phyloP scores from a whole-genome alignment of 2,888 invertebrate species.

The Pachliopta kotzebuea region DNA sequence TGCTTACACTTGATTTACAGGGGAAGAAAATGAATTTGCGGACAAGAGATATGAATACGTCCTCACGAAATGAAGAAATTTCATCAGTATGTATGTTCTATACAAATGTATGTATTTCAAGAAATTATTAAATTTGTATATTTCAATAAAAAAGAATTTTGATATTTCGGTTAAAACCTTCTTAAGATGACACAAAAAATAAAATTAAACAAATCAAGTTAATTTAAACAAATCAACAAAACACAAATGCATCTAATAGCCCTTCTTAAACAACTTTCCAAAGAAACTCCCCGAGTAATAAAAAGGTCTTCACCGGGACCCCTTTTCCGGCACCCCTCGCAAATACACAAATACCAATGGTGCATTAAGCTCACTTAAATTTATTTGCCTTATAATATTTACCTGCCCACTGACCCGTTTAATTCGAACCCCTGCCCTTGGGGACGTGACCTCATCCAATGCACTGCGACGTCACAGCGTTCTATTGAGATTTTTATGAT shows the following conservation, averaged over 20 bases:
- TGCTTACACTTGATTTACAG: too few species aligned
- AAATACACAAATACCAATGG: conserved; percentile 68
- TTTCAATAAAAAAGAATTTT: too few species aligned
- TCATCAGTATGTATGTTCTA: too few species aligned
- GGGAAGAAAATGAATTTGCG: too few species aligned
- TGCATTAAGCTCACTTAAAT: conserved; percentile 73
- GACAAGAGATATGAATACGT: too few species aligned
- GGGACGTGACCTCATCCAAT: conserved; percentile 59
- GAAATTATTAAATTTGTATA: too few species aligned
- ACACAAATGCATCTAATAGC: not conserved
- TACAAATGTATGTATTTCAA: too few species aligned
- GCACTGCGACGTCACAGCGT: conserved; percentile 67
- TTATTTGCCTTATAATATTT: conserved; percentile 76
- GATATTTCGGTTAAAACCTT: too few species aligned
- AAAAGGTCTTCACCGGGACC: conserved; percentile 29
- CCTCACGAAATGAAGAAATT: too few species aligned
- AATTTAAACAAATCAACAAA: conserved; percentile 1
- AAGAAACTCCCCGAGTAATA: conserved; percentile 19
- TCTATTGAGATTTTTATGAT: conserved; percentile 36
- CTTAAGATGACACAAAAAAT: too few species aligned
- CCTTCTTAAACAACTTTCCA: conserved; percentile 14
- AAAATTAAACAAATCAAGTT: not conserved
- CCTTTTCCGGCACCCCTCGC: conserved; percentile 39
- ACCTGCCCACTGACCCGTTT: conserved; percentile 76
- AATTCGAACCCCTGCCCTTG: conserved; percentile 53